phyloP scores from a whole-genome alignment of 2,113 vertebrate genomes.

The Prochilodus magdalenae region DNA sequence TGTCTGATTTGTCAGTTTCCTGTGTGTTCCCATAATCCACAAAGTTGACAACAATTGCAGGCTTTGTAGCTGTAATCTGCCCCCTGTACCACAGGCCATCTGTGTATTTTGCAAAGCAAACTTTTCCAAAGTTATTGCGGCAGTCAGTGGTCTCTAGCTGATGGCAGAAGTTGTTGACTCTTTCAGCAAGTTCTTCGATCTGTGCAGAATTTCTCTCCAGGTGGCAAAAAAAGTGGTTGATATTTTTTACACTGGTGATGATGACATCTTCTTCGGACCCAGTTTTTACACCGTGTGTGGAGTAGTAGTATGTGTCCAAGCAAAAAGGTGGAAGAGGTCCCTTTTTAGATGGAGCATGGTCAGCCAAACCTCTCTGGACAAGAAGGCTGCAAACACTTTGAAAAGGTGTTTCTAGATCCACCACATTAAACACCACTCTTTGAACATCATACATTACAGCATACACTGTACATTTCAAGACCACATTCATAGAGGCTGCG shows the following conservation, averaged over 20 bases:
- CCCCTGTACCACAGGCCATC: slow-evolving; percentile 91
- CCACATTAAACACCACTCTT: slow-evolving; percentile 82
- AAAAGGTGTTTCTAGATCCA: slow-evolving; percentile 92
- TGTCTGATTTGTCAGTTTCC: slow-evolving; percentile 70
- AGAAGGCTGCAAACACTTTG: slow-evolving; percentile 84
- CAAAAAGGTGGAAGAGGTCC: slow-evolving; percentile 70
- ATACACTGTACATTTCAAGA: slow-evolving; percentile 89
- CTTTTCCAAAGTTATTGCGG: slow-evolving; percentile 64
- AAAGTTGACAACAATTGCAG: slow-evolving; percentile 82
- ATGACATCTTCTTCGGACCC: slow-evolving; percentile 86
- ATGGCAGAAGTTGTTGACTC: slow-evolving; percentile 72
- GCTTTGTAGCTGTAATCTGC: slow-evolving; percentile 73
- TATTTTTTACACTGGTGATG: slow-evolving; percentile 80
- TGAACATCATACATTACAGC: slow-evolving; percentile 82
- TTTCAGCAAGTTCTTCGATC: slow-evolving; percentile 75
- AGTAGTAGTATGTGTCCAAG: slow-evolving; percentile 88
- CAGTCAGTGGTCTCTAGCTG: slow-evolving; percentile 63
- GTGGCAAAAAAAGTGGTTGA: slow-evolving; percentile 87
- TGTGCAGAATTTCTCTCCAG: slow-evolving; percentile 78
- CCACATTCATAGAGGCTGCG: slow-evolving; percentile 62
- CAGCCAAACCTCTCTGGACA: slow-evolving; percentile 73
- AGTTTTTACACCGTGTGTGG: slow-evolving; percentile 84
- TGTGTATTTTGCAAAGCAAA: slow-evolving; percentile 89
- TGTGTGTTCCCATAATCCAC: slow-evolving; percentile 92
- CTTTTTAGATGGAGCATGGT: slow-evolving; percentile 66